Conservation (phyloP, 2,888 invertebrate genomes). For the Philereme vetulata region DNA sequence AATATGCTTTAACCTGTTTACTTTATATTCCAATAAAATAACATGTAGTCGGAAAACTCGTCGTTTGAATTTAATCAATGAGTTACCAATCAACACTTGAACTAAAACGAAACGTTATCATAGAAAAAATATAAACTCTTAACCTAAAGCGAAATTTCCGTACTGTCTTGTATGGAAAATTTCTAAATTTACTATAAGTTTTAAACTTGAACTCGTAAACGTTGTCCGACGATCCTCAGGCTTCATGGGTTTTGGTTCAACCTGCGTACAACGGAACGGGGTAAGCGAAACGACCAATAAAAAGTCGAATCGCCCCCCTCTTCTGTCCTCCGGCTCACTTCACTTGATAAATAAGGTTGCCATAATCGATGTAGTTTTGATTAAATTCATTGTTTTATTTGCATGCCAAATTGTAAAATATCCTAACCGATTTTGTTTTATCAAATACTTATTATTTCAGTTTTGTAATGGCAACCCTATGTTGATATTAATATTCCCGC, state of each 20-base stretch:
- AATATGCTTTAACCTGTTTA: background rate
- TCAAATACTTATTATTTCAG: background rate
- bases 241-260: slow-evolving; percentile 81
- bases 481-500: slow-evolving; percentile 50
- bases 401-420: background rate
- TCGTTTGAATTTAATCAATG: slow-evolving; percentile 57
- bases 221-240: slow-evolving; percentile 34
- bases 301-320: slow-evolving; percentile 77
- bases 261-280: slow-evolving; percentile 80
- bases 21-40: slow-evolving; percentile 60
- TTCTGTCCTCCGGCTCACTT: slow-evolving; percentile 69
- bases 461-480: slow-evolving; percentile 51
- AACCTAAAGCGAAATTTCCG: slow-evolving; percentile 19
- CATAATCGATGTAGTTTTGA: slow-evolving; percentile 35
- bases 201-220: slow-evolving; percentile 26
- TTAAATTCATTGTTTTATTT: background rate
- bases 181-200: slow-evolving; percentile 20
- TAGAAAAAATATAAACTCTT: slow-evolving; percentile 35
- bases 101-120: slow-evolving; percentile 36
- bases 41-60: slow-evolving; percentile 73
- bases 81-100: slow-evolving; percentile 42
- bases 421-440: background rate
- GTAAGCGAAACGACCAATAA: slow-evolving; percentile 74
- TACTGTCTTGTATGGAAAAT: slow-evolving; percentile 22
- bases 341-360: slow-evolving; percentile 51